These are phyloP conservation scores for Acanthiza pusilla DNA, from an alignment of 2,797 vertebrate genomes.

Conservation along the genomic window DNA sequence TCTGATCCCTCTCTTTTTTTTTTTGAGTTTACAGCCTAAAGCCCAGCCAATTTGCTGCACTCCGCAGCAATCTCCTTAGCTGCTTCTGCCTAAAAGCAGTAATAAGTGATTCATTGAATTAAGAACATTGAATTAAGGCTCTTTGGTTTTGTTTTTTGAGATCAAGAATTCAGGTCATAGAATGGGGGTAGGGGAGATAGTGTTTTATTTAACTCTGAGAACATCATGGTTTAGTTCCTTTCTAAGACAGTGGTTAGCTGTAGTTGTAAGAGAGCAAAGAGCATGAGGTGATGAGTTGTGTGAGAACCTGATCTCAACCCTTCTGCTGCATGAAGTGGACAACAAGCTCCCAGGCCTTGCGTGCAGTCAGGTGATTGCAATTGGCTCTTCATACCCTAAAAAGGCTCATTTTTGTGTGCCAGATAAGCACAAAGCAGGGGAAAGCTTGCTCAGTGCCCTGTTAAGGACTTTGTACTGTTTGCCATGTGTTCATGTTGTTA, in stretches of 20 bases:
- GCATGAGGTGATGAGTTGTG: not conserved
- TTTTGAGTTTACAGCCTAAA: not conserved
- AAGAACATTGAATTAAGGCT: slow-evolving; percentile 2
- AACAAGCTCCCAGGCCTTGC: not conserved
- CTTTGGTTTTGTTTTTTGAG: slow-evolving; percentile 23
- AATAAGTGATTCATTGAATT: slow-evolving; percentile 15
- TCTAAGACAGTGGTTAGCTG: not conserved
- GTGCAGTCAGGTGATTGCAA: not conserved
- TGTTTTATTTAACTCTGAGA: not conserved
- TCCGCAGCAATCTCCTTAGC: not conserved
- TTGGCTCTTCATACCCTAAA: not conserved
- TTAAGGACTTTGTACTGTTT: not conserved
- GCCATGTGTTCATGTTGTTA: not conserved
- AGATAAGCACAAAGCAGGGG: not conserved
- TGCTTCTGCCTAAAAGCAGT: slow-evolving; percentile 14
- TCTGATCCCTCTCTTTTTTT: not conserved
- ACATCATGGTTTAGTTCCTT: not conserved
- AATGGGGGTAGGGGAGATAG: not conserved
- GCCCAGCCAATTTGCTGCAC: not conserved
- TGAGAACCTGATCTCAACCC: not conserved
- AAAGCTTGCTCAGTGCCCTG: not conserved
- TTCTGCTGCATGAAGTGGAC: not conserved
- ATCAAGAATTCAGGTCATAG: slow-evolving; percentile 35
- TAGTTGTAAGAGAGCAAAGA: not conserved
- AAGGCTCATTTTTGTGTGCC: not conserved